These are phyloP conservation scores for Astur gentilis DNA, from an alignment of 2,113 vertebrate genomes.

Conservation along the genomic window DNA sequence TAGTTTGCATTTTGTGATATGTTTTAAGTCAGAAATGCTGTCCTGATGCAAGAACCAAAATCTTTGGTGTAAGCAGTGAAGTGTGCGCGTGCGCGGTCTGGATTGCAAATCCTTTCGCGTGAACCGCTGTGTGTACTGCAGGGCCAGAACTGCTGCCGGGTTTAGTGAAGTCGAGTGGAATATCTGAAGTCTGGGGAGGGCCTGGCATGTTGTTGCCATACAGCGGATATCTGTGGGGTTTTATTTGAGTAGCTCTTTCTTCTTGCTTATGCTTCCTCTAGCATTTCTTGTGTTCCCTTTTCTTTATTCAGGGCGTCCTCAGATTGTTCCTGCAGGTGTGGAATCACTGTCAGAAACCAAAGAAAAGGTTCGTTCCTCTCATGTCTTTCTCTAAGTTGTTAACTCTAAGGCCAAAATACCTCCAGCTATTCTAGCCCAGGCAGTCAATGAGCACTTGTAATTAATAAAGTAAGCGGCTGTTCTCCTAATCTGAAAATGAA, in stretches of 20 bases:
- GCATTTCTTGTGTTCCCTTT: not conserved
- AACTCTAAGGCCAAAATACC: not conserved
- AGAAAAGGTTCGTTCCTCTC: not conserved
- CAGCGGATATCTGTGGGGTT: not conserved
- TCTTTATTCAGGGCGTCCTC: not conserved
- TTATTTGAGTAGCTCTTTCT: not conserved
- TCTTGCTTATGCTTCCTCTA: not conserved
- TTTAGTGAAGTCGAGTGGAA: not conserved
- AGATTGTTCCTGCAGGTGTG: not conserved
- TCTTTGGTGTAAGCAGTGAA: not conserved
- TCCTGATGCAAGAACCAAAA: not conserved
- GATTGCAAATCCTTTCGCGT: not conserved
- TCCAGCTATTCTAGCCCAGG: not conserved
- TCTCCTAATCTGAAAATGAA: not conserved
- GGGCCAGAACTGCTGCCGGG: not conserved
- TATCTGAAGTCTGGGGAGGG: not conserved
- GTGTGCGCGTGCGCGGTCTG: fast-evolving
- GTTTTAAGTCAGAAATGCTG: not conserved
- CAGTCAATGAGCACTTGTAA: not conserved
- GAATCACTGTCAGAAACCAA: not conserved
- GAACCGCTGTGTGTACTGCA: not conserved
- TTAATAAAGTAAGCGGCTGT: not conserved
- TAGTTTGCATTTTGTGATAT: not conserved
- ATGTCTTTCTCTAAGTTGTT: not conserved
- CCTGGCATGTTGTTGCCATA: fast-evolving